These are phyloP conservation scores for Helobdella robusta DNA, from an alignment of 2,888 invertebrate genomes.

Conservation along the genomic window DNA sequence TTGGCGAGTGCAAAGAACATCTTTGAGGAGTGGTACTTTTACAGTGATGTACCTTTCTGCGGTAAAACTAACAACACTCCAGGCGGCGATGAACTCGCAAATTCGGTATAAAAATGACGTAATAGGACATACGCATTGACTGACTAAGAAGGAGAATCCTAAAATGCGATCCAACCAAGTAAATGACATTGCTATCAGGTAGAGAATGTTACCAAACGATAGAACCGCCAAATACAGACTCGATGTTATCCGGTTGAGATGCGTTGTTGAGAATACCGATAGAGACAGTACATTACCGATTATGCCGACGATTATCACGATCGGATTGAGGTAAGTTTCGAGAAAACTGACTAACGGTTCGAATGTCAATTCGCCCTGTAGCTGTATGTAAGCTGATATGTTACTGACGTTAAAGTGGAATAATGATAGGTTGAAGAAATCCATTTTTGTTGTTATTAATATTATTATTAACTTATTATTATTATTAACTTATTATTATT, in stretches of 20 bases:
- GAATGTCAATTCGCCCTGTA: neutral
- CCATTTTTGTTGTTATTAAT: no score
- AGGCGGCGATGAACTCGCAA: constrained; percentile 31
- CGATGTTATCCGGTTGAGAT: constrained; percentile 32
- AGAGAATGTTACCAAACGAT: constrained; percentile 30
- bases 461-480: no score
- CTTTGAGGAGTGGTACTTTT: constrained; percentile 29
- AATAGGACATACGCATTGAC: constrained; percentile 61
- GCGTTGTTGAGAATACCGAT: constrained; percentile 32
- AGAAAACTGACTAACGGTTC: constrained; percentile 17
- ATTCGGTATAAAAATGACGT: constrained; percentile 59
- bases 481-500: no score
- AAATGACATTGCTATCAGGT: constrained; percentile 27
- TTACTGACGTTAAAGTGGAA: neutral
- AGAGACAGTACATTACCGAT: constrained; percentile 31
- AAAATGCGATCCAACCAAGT: constrained; percentile 32
- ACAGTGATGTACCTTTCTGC: constrained; percentile 33
- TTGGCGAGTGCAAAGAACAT: constrained; percentile 28
- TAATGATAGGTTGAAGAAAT: constrained; percentile 1
- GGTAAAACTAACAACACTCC: constrained; percentile 33
- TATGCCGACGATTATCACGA: constrained; percentile 23
- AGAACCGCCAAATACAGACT: constrained; percentile 32
- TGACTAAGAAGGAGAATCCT: no score
- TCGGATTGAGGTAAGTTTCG: constrained; percentile 23
- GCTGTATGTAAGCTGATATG: no score